Conservation (phyloP, 2,113 vertebrate genomes). For the Carassius gibelio region DNA sequence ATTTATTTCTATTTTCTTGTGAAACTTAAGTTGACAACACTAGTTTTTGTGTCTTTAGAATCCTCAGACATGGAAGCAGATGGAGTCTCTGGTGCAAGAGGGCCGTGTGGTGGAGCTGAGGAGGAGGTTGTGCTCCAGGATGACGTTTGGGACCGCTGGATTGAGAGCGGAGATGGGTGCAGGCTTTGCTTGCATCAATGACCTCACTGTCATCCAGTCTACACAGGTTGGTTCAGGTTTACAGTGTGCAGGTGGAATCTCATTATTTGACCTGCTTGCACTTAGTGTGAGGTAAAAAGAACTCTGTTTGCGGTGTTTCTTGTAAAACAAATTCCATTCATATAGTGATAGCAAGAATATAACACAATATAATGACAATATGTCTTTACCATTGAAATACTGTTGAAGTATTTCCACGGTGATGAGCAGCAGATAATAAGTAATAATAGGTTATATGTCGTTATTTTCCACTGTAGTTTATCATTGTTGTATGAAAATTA, state of each 20-base stretch:
- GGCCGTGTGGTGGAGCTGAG: slow-evolving; percentile 79
- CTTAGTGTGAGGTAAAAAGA: not conserved
- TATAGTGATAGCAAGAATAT: too few relatives aligned
- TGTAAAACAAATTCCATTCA: too few relatives aligned
- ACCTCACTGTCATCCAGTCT: slow-evolving; percentile 93
- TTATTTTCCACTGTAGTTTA: too few relatives aligned
- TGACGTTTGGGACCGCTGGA: slow-evolving; percentile 91
- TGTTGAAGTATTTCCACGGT: too few relatives aligned
- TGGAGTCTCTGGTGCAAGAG: slow-evolving; percentile 77
- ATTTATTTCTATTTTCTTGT: not conserved
- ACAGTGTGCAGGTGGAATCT: not conserved
- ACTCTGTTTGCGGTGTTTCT: not conserved
- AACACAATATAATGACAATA: too few relatives aligned
- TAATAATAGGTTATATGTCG: too few relatives aligned
- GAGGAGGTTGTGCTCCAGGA: slow-evolving; percentile 81
- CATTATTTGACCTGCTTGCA: not conserved
- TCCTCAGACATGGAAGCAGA: slow-evolving; percentile 82
- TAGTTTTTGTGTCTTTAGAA: slow-evolving; percentile 75
- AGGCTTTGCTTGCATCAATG: slow-evolving; percentile 91
- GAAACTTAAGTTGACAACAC: not conserved
- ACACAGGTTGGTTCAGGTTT: slow-evolving; percentile 80
- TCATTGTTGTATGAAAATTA: too few relatives aligned
- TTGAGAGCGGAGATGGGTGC: slow-evolving; percentile 92
- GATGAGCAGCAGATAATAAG: too few relatives aligned
- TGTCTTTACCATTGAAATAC: too few relatives aligned